phyloP scores from a whole-genome alignment of 2,797 vertebrate species.

The Australoheros facetus region DNA sequence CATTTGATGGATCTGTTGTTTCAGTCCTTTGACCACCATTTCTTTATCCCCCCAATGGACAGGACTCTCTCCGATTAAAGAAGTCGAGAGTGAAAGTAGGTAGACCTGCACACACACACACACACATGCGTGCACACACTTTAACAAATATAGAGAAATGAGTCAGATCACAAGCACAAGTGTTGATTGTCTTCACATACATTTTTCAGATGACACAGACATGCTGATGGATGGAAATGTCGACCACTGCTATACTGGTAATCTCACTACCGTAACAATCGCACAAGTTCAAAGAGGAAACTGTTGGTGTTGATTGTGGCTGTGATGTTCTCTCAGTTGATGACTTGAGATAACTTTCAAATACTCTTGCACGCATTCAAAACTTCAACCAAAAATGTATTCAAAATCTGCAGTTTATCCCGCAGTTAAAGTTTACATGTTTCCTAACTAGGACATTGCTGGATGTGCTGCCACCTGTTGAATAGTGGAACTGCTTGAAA shows the following conservation, averaged over 20 bases:
- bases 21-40: not conserved
- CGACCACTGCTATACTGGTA: conserved; percentile 54
- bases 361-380: not conserved
- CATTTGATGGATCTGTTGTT: not conserved
- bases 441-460: not conserved
- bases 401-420: not conserved
- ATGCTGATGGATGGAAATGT: conserved; percentile 46
- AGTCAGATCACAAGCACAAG: not conserved
- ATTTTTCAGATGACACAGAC: conserved; percentile 48
- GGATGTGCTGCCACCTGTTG: not conserved
- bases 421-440: not conserved
- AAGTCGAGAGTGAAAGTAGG: conserved; percentile 66
- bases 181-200: not conserved
- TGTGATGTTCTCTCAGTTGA: not conserved
- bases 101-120: not conserved
- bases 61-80: conserved; percentile 75
- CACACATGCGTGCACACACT: not conserved
- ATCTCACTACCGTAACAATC: not conserved
- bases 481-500: not conserved
- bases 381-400: not conserved
- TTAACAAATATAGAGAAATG: not conserved
- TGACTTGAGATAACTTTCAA: not conserved
- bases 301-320: too few species aligned
- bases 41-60: not conserved
- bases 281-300: not conserved